These are phyloP conservation scores for Cosmopolites sordidus DNA, from an alignment of 2,888 invertebrate species.

Conservation along the genomic window DNA sequence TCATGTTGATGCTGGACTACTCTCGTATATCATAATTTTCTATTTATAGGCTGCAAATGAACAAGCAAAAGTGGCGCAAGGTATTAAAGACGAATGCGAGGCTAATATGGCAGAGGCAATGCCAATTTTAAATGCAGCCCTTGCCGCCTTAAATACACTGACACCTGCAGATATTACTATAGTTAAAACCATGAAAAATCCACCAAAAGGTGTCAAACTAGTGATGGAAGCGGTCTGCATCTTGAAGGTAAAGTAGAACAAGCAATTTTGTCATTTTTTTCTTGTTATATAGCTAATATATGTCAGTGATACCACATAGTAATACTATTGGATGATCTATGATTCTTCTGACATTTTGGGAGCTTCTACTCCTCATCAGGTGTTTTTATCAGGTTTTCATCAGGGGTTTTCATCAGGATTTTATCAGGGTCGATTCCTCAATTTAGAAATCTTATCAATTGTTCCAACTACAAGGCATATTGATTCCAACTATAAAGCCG, in stretches of 20 bases:
- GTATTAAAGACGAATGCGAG: constrained; percentile 90
- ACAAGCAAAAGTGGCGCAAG: constrained; percentile 73
- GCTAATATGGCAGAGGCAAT: constrained; percentile 86
- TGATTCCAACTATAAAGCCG: too few relatives aligned
- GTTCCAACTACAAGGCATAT: too few relatives aligned
- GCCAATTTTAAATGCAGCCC: constrained; percentile 82
- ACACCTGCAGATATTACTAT: constrained; percentile 88
- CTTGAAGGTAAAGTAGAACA: constrained; percentile 58
- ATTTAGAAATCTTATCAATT: too few relatives aligned
- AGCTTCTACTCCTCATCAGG: too few relatives aligned
- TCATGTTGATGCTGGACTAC: neutral
- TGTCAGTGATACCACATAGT: too few relatives aligned
- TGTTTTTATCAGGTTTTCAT: too few relatives aligned
- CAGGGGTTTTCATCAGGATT: too few relatives aligned
- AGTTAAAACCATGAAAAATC: constrained; percentile 95
- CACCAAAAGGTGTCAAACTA: constrained; percentile 82
- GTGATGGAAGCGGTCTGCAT: constrained; percentile 96
- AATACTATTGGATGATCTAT: too few relatives aligned
- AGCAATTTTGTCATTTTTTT: neutral
- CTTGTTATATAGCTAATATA: too few relatives aligned
- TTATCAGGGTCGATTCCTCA: too few relatives aligned
- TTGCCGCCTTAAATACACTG: constrained; percentile 83
- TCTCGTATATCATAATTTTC: neutral
- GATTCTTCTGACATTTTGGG: too few relatives aligned
- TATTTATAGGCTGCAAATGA: constrained; percentile 60